Evolutionary conservation across 2,888 invertebrate genomes (phyloP).

Genomic region (Plebejus melissa): DNA sequence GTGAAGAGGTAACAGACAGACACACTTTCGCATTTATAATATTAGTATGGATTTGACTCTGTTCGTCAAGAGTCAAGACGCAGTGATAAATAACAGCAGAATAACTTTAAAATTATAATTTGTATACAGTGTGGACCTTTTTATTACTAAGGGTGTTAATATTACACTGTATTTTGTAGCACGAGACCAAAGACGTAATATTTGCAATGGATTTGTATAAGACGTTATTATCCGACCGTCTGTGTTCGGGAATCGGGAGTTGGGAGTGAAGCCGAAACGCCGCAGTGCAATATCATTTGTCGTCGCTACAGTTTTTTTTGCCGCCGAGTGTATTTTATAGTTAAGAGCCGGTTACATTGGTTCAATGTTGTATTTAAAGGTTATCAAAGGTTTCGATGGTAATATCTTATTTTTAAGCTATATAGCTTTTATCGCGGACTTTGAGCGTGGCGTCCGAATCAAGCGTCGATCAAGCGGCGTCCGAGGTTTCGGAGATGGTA

Average conservation of each 20-base stretch:
- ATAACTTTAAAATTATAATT: too few relatives aligned
- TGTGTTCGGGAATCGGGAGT: background rate
- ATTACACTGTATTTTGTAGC: background rate
- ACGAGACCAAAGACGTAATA: background rate
- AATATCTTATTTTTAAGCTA: background rate
- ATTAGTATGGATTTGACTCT: too few relatives aligned
- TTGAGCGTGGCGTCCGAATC: too few relatives aligned
- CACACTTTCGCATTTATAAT: too few relatives aligned
- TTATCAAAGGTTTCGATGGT: too few relatives aligned
- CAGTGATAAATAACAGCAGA: too few relatives aligned
- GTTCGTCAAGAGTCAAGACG: too few relatives aligned
- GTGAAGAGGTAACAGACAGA: too few relatives aligned
- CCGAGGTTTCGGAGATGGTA: too few relatives aligned
- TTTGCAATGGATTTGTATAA: constrained; percentile 5
- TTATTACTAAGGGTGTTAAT: background rate
- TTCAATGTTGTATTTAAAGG: background rate
- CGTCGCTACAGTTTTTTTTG: background rate
- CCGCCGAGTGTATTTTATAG: background rate
- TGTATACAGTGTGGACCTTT: too few relatives aligned
- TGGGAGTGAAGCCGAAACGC: background rate
- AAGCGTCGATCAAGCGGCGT: too few relatives aligned
- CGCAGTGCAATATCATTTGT: background rate
- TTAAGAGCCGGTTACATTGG: background rate
- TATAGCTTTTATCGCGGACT: background rate
- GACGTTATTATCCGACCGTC: background rate